These are phyloP conservation scores for Plutella xylostella DNA, from an alignment of 2,888 invertebrate species.

Conservation along the genomic window DNA sequence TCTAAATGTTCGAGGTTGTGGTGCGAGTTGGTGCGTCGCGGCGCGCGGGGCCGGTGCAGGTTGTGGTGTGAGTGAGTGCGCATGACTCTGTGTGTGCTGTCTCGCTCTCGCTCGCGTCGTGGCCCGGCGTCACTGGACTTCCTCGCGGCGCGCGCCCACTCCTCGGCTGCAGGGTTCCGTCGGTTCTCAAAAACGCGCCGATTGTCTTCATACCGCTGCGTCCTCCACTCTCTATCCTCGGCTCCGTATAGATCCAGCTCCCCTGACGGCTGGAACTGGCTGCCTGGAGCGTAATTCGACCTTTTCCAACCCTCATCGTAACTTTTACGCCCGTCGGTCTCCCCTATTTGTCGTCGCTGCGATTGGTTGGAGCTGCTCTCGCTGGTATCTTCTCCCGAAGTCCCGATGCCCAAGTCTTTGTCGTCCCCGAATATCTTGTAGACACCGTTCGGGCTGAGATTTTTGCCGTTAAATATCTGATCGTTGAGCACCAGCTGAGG, in stretches of 20 bases:
- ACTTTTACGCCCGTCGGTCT: slow-evolving; percentile 64
- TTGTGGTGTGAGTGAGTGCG: slow-evolving; percentile 76
- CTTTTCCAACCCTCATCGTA: slow-evolving; percentile 79
- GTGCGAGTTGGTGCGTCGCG: slow-evolving; percentile 71
- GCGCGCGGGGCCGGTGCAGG: slow-evolving; percentile 63
- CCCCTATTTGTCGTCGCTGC: slow-evolving; percentile 70
- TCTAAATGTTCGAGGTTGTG: slow-evolving; percentile 74
- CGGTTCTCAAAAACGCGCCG: slow-evolving; percentile 44
- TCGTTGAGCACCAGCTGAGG: slow-evolving; percentile 74
- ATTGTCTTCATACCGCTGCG: slow-evolving; percentile 54
- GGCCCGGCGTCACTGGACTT: slow-evolving; percentile 53
- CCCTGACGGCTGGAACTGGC: slow-evolving; percentile 73
- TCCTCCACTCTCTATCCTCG: slow-evolving; percentile 70
- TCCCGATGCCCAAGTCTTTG: slow-evolving; percentile 85
- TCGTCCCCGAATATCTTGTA: slow-evolving; percentile 75
- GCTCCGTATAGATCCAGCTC: slow-evolving; percentile 77
- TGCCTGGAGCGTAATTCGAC: slow-evolving; percentile 69
- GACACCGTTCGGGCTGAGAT: slow-evolving; percentile 63
- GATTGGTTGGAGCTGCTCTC: slow-evolving; percentile 84
- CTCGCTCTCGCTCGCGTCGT: slow-evolving; percentile 57
- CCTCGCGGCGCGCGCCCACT: slow-evolving; percentile 37
- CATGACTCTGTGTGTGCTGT: slow-evolving; percentile 52
- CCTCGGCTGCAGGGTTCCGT: slow-evolving; percentile 36
- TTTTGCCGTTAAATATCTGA: slow-evolving; percentile 65
- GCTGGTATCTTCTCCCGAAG: slow-evolving; percentile 87